Evolutionary conservation across 2,113 vertebrate genomes (phyloP).

Genomic region (Urocolius indicus): DNA sequence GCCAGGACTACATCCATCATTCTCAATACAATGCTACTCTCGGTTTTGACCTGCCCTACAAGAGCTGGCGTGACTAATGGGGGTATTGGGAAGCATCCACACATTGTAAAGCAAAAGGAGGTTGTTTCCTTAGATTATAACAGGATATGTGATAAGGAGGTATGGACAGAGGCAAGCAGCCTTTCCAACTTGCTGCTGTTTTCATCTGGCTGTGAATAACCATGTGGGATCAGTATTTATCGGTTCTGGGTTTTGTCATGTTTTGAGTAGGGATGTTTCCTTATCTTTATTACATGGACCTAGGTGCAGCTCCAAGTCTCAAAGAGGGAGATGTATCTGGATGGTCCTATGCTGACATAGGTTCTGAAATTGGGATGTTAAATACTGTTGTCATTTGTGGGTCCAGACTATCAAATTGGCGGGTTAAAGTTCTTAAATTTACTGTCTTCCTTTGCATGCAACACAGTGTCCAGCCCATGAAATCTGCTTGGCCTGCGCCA

Average conservation of each 20-base stretch:
- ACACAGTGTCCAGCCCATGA: neutral
- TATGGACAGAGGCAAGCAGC: neutral
- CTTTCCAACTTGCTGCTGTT: neutral
- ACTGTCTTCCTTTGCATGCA: neutral
- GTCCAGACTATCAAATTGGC: neutral
- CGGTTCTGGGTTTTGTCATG: neutral
- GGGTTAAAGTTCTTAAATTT: neutral
- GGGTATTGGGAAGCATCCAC: neutral
- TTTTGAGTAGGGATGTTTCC: neutral
- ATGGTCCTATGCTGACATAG: neutral
- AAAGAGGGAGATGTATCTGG: neutral
- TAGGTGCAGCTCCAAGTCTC: neutral
- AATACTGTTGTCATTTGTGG: neutral
- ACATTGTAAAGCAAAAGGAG: neutral
- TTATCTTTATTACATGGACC: slow-evolving; percentile 15
- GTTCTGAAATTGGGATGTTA: neutral
- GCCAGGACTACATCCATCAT: slow-evolving; percentile 1
- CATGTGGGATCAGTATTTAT: neutral
- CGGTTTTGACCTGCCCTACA: neutral
- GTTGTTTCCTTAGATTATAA: slow-evolving; percentile 33
- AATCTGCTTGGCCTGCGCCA: neutral
- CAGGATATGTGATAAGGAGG: neutral
- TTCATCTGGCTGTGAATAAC: slow-evolving; percentile 21
- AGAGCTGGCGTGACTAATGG: neutral
- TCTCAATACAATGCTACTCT: neutral